phyloP scores from a whole-genome alignment of 2,888 invertebrate species.

The Pogonocherus hispidulus region DNA sequence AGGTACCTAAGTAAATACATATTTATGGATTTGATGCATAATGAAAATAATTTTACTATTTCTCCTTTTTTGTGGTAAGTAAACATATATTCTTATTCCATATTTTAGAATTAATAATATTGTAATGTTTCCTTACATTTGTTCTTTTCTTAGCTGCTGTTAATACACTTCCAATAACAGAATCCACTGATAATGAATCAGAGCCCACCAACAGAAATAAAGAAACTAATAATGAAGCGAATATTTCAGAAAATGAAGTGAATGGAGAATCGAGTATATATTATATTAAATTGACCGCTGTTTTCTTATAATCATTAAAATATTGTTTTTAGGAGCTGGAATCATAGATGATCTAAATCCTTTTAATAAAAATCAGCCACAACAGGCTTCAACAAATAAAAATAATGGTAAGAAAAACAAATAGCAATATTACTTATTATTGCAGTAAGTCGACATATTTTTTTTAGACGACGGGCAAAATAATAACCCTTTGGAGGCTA shows the following conservation, averaged over 20 bases:
- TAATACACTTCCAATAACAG: background rate
- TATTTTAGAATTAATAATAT: background rate
- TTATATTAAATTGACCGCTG: background rate
- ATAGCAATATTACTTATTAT: background rate
- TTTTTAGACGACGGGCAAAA: background rate
- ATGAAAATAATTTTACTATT: conserved; percentile 9
- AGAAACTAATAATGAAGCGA: background rate
- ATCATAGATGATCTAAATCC: conserved; percentile 17
- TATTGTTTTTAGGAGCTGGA: conserved; percentile 19
- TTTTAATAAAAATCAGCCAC: background rate
- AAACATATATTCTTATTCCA: too few relatives aligned
- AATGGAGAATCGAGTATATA: conserved; percentile 7
- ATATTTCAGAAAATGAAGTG: background rate
- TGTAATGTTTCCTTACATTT: background rate
- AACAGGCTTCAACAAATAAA: background rate
- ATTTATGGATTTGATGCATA: background rate
- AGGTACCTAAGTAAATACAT: background rate
- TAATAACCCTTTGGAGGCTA: conserved; percentile 3
- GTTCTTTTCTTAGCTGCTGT: conserved; percentile 1
- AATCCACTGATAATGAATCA: background rate
- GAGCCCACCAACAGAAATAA: background rate
- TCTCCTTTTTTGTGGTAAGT: conserved; percentile 16
- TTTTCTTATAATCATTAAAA: background rate
- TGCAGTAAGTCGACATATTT: background rate
- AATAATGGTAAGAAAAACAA: conserved; percentile 2